phyloP scores from a whole-genome alignment of 2,888 invertebrate species.

The Trisateles emortualis region DNA sequence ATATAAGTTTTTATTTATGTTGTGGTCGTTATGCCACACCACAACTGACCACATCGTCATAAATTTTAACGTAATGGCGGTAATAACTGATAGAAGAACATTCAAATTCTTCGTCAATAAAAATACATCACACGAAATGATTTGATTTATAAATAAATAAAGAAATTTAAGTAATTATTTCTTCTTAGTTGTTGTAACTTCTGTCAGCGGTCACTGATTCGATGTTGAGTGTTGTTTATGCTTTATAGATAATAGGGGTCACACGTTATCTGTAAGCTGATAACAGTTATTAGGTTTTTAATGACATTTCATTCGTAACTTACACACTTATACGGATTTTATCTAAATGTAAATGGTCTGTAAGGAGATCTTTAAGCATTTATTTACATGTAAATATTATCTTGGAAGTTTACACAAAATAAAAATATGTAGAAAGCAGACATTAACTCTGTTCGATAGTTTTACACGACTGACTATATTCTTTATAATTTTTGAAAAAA shows the following conservation, averaged over 20 bases:
- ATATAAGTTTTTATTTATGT: background rate
- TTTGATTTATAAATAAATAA: conserved; percentile 5
- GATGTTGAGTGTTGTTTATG: conserved; percentile 61
- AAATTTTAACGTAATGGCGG: conserved; percentile 4
- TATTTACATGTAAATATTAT: too few relatives aligned
- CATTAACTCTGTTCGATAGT: too few relatives aligned
- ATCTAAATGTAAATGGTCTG: conserved; percentile 7
- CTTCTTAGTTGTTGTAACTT: conserved; percentile 50
- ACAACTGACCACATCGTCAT: conserved; percentile 1
- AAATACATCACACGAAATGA: conserved; percentile 5
- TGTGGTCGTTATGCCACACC: conserved; percentile 2
- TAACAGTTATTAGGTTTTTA: conserved; percentile 50
- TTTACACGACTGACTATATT: too few relatives aligned
- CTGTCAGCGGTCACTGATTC: conserved; percentile 54
- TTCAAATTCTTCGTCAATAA: conserved; percentile 2
- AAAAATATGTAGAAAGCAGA: too few relatives aligned
- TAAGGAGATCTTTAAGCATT: background rate
- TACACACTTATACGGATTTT: conserved; percentile 6
- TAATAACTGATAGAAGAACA: conserved; percentile 1
- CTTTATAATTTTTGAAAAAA: too few relatives aligned
- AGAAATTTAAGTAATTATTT: conserved; percentile 38
- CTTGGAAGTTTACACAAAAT: background rate
- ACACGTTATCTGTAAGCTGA: conserved; percentile 60
- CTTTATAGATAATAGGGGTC: conserved; percentile 73
- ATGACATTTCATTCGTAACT: conserved; percentile 31